These are phyloP conservation scores for Drosophila arawakana DNA, from an alignment of 1,140 invertebrate genomes.

Conservation along the genomic window DNA sequence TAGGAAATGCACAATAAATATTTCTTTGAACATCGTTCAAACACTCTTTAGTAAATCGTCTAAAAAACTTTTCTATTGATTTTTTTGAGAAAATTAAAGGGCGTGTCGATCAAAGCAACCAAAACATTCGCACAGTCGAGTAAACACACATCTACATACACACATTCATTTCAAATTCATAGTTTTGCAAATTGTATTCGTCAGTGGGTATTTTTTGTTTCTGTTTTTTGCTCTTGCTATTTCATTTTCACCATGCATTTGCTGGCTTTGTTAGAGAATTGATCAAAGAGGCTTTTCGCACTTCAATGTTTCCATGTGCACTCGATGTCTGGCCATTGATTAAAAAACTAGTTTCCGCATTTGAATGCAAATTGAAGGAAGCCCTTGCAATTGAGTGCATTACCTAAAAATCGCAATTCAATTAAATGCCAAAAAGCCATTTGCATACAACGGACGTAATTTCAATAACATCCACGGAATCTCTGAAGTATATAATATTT, in stretches of 20 bases:
- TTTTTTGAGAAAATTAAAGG: slow-evolving; percentile 21
- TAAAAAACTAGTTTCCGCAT: slow-evolving; percentile 30
- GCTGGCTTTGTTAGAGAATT: slow-evolving; percentile 32
- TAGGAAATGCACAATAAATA: no score
- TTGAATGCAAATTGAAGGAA: slow-evolving; percentile 30
- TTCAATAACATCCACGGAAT: no score
- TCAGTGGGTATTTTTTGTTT: not conserved
- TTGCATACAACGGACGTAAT: not conserved
- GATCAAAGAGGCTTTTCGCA: slow-evolving; percentile 35
- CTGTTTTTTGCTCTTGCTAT: not conserved
- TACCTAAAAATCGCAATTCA: not conserved
- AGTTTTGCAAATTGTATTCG: slow-evolving; percentile 28
- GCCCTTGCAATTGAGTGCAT: not conserved
- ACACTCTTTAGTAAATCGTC: not conserved
- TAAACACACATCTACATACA: slow-evolving; percentile 14
- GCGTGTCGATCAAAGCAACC: slow-evolving; percentile 12
- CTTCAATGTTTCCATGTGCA: slow-evolving; percentile 35
- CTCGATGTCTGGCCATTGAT: slow-evolving; percentile 32
- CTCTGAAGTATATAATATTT: no score
- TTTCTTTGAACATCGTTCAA: no score
- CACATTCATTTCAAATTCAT: slow-evolving; percentile 24
- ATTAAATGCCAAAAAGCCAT: not conserved
- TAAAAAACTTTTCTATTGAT: not conserved
- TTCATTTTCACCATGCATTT: slow-evolving; percentile 7
- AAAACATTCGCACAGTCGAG: slow-evolving; percentile 31